Evolutionary conservation across 2,888 invertebrate genomes (phyloP).

Genomic region (Clusia tigrina): DNA sequence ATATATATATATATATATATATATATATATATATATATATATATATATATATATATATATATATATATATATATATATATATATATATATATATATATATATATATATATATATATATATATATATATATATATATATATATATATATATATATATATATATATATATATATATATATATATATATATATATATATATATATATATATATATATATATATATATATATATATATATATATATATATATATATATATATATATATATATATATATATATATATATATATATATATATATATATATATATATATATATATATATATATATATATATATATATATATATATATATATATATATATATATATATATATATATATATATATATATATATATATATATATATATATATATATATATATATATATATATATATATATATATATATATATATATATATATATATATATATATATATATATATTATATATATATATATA

Average conservation of each 20-base stretch:
- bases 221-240: background rate
- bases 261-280: background rate
- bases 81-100: constrained; percentile 4
- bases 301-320: background rate
- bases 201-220: background rate
- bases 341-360: background rate
- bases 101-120: background rate
- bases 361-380: background rate
- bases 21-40: background rate
- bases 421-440: background rate
- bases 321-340: background rate
- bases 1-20: background rate
- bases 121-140: background rate
- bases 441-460: background rate
- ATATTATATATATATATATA: background rate
- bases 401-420: background rate
- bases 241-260: constrained; percentile 7
- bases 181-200: background rate
- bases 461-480: background rate
- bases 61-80: constrained; percentile 1
- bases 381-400: background rate
- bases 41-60: background rate
- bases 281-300: background rate
- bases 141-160: background rate
- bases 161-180: background rate